Percentiles rank a stretch among this genome's conserved stretches.
These are phyloP conservation scores for Stylophora pistillata DNA, from an alignment of 64 coral and sea anemone species.

Conservation along the genomic window DNA sequence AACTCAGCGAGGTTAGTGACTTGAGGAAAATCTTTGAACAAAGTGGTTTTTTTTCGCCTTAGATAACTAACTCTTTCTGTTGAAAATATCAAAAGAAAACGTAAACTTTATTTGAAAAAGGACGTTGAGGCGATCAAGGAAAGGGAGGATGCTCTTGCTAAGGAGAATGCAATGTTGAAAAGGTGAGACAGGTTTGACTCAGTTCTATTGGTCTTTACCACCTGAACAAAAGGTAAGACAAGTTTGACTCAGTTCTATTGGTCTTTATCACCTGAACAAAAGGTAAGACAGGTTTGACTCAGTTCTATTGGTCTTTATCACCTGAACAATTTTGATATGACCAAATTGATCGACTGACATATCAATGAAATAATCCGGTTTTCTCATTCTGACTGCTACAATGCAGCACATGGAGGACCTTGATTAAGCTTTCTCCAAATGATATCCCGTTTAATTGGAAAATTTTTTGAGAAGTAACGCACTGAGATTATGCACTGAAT, in stretches of 20 bases:
- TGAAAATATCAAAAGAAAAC: not conserved
- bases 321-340: too few relatives aligned
- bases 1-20: not conserved
- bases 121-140: slow-evolving; percentile 7
- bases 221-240: slow-evolving; percentile 13
- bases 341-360: too few relatives aligned
- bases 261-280: too few relatives aligned
- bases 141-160: not conserved
- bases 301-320: too few relatives aligned
- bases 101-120: slow-evolving; percentile 7
- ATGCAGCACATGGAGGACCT: too few relatives aligned
- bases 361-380: too few relatives aligned
- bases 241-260: too few relatives aligned
- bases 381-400: too few relatives aligned
- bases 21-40: not conserved
- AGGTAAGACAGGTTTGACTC: not conserved
- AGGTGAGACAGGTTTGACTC: not conserved
- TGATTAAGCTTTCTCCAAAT: too few relatives aligned
- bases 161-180: slow-evolving; percentile 14
- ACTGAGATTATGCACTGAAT: not conserved
- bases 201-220: too few relatives aligned
- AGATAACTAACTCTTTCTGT: not conserved
- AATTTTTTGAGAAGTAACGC: too few relatives aligned
- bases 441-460: too few relatives aligned
- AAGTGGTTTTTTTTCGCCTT: not conserved